These are phyloP conservation scores for Vicugna pacos DNA, from an alignment of 2,113 vertebrate genomes.

Conservation along the genomic window DNA sequence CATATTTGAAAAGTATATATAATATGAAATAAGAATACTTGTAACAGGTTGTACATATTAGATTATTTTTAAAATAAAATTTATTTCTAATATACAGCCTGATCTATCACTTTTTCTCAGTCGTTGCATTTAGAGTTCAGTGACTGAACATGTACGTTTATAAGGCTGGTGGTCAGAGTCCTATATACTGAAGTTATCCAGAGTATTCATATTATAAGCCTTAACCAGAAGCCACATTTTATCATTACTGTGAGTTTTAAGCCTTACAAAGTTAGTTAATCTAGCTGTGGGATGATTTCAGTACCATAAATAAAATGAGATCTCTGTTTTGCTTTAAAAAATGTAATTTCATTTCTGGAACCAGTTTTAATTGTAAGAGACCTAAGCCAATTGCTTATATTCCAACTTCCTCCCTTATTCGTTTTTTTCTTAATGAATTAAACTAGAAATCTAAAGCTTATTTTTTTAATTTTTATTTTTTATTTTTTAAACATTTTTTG, in stretches of 20 bases:
- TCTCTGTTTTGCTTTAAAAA: conserved; percentile 19
- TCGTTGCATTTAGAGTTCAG: conserved; percentile 52
- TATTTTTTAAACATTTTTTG: not conserved
- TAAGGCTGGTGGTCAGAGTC: conserved; percentile 54
- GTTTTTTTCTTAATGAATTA: conserved; percentile 44
- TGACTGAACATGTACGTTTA: conserved; percentile 70
- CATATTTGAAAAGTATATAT: conserved; percentile 10
- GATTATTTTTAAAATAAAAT: conserved; percentile 3
- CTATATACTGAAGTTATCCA: not conserved
- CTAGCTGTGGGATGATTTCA: conserved; percentile 50
- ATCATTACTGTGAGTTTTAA: conserved; percentile 48
- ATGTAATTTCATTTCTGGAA: conserved; percentile 34
- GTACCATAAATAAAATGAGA: conserved; percentile 19
- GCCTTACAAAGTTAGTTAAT: conserved; percentile 59
- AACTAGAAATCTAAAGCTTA: conserved; percentile 59
- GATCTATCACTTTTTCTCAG: conserved; percentile 63
- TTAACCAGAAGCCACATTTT: conserved; percentile 57
- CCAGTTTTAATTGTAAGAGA: conserved; percentile 34
- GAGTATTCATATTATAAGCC: not conserved
- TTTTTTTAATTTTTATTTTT: conserved; percentile 45
- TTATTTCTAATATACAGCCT: conserved; percentile 69
- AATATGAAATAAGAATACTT: conserved; percentile 40
- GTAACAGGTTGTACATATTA: not conserved
- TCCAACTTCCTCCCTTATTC: not conserved
- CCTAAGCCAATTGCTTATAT: not conserved